Base-by-base conservation (phyloP, 2,797 vertebrate species). In the Labroides dimidiatus region DNA sequence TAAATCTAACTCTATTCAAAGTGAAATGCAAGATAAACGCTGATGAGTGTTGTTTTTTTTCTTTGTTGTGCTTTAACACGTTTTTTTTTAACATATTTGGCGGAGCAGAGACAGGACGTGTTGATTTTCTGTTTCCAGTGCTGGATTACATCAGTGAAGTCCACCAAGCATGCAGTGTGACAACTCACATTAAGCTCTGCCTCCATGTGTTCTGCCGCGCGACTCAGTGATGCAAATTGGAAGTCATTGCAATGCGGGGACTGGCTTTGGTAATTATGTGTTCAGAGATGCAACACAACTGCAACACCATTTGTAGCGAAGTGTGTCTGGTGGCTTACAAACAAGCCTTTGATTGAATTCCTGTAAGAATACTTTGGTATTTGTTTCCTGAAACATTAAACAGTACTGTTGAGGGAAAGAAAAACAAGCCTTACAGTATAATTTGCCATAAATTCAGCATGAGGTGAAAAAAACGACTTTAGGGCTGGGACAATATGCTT, bases 201-300 rank as follows among this genome's bases (percentile, higher is more conserved):
- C 47, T 74, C 23, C 2, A 1, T 57, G 52, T 10, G n/a, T 62
- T 19, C 19, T 6, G 24, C 54, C 21, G 52, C 50, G 23, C 47
- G 55, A 60, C 39, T 44, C 47, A 57, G 33, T 24, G 61, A 62
- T 55, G 54, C 63, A 50, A 43, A 65, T 62, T 23, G 23, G 23
- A 54, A 49, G 55, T 50, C 53, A 59, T 41, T 36, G 27, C 0
- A 53, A 65, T 63, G 63, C 17, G 36, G 44, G 39, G 56, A 53
- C 68, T 76, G 71, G 36, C 65, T 86, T 80, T 65, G 33, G 72
- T 75, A 70, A 82, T 84, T 69, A 58, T 1, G 24, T 63, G 62
- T 68, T 67, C 36, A 64, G 48, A 61, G 54, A 33, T 17, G 20
- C 57, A 8, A 17, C 51, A 66, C 39, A 56, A 50, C 60, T 54